phyloP scores from a whole-genome alignment of 2,797 vertebrate genomes.

The Austrolebias charrua region DNA sequence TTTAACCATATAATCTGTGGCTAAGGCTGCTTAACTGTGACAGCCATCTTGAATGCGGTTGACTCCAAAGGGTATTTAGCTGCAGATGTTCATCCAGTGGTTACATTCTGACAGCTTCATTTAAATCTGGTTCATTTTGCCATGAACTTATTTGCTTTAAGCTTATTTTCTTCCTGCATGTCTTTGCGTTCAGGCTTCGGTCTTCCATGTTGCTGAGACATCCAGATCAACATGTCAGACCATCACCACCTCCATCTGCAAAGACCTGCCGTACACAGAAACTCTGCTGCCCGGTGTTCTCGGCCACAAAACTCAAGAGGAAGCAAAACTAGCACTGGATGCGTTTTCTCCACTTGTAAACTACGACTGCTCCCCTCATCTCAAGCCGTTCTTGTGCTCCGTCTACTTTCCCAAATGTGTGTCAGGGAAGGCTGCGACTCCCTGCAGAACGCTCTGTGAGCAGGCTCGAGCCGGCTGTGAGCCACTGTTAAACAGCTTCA shows the following conservation, averaged over 20 bases:
- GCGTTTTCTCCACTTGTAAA: constrained; percentile 35
- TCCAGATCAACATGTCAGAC: constrained; percentile 44
- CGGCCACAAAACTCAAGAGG: constrained; percentile 51
- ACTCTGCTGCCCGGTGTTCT: constrained; percentile 61
- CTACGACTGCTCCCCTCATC: constrained; percentile 51
- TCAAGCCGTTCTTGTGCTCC: constrained; percentile 69
- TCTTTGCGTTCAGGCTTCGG: constrained; percentile 7
- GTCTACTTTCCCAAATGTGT: constrained; percentile 61
- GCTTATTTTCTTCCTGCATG: background rate
- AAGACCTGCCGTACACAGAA: constrained; percentile 48
- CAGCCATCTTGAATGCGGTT: too few species aligned
- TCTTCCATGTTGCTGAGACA: background rate
- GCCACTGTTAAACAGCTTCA: constrained; percentile 49
- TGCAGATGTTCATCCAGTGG: too few species aligned
- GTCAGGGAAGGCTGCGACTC: constrained; percentile 28
- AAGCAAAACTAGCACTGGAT: background rate
- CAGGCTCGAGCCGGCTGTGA: constrained; percentile 45
- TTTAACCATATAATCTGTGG: too few species aligned
- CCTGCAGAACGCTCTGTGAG: constrained; percentile 65
- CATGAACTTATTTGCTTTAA: background rate
- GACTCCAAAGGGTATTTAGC: too few species aligned
- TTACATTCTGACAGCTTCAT: too few species aligned
- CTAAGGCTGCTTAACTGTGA: too few species aligned
- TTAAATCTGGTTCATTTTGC: too few species aligned
- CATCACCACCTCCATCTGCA: constrained; percentile 56